Conservation (phyloP, 2,113 vertebrate genomes). For the Plecotus auritus region DNA sequence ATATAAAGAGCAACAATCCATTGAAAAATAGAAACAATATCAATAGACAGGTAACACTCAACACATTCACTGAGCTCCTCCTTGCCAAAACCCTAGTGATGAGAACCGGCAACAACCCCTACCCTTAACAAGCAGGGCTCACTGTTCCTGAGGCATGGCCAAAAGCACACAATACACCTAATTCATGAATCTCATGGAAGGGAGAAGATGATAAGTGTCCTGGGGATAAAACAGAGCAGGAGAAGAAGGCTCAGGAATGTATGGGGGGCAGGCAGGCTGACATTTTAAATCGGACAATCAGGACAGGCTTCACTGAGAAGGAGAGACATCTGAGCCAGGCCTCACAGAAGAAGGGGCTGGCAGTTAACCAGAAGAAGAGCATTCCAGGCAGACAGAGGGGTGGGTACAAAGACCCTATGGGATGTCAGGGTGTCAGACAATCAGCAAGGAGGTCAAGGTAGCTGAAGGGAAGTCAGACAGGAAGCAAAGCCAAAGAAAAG, state of each 20-base stretch:
- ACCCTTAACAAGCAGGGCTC: background rate
- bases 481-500: background rate
- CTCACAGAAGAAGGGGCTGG: background rate
- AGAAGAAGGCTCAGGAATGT: background rate
- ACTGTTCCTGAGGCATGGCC: background rate
- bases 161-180: background rate
- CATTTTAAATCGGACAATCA: background rate
- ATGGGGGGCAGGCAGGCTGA: background rate
- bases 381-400: background rate
- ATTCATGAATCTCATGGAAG: background rate
- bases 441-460: background rate
- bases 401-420: background rate
- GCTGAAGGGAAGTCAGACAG: background rate
- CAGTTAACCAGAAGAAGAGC: background rate
- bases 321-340: background rate
- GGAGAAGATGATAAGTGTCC: background rate
- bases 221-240: background rate
- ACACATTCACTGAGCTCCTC: background rate
- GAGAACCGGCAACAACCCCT: background rate
- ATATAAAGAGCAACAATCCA: background rate
- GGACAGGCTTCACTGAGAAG: background rate
- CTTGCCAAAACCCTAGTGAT: background rate
- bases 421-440: background rate
- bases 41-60: background rate
- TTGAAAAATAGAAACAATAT: background rate